Conservation (phyloP, 2,797 vertebrate species). For the Tarsius wallacei region DNA sequence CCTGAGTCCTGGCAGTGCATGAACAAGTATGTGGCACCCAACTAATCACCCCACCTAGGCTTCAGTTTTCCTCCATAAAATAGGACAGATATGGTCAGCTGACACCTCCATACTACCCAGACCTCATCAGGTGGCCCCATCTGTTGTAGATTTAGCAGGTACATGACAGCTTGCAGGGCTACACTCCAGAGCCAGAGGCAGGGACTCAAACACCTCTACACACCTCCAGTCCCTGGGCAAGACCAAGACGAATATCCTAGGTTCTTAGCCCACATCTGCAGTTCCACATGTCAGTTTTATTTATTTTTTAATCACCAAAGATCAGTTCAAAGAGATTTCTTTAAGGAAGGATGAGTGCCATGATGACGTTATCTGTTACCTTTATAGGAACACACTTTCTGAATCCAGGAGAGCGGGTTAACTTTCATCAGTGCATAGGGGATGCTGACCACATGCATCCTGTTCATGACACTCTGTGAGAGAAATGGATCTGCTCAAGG, state of each 20-base stretch:
- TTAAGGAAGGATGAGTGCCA: neutral
- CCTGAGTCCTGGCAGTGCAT: neutral
- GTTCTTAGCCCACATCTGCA: neutral
- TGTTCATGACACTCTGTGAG: slow-evolving; percentile 96
- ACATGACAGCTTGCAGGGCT: neutral
- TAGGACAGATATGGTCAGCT: neutral
- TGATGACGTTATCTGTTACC: slow-evolving; percentile 89
- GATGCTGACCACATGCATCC: slow-evolving; percentile 98
- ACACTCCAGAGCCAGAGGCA: neutral
- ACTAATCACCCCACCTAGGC: no score
- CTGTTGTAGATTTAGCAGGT: neutral
- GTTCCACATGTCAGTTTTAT: neutral
- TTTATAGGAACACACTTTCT: slow-evolving; percentile 97
- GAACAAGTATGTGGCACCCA: no score
- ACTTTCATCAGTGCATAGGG: slow-evolving; percentile 99
- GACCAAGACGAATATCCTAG: rapidly evolving
- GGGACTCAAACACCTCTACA: neutral
- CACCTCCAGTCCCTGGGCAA: neutral
- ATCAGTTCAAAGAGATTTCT: neutral
- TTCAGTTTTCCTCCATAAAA: neutral
- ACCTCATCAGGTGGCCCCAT: neutral
- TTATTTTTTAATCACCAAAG: neutral
- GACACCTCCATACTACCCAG: no score
- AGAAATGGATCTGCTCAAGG: neutral
- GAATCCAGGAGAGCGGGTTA: slow-evolving; percentile 99